phyloP scores from a whole-genome alignment of 1,140 invertebrate genomes.

The Drosophila mauritiana region DNA sequence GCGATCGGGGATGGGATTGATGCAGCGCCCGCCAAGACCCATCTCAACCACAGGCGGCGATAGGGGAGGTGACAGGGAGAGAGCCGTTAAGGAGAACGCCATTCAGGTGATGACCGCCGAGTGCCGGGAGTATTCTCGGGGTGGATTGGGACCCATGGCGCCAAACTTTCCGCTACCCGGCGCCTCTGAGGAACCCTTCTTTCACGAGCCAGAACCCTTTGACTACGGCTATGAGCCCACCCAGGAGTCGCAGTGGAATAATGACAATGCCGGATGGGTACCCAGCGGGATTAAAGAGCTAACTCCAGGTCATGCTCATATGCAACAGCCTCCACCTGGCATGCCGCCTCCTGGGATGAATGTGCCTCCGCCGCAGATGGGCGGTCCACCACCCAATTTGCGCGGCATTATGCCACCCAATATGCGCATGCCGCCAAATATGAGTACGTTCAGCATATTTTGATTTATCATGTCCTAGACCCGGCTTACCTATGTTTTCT shows the following conservation, averaged over 20 bases:
- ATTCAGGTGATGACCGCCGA: conserved; percentile 95
- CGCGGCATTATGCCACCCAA: conserved; percentile 77
- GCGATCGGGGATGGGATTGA: conserved; percentile 69
- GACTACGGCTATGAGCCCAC: conserved; percentile 90
- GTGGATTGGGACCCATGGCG: conserved; percentile 87
- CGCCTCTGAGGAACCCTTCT: conserved; percentile 86
- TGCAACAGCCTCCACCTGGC: conserved; percentile 75
- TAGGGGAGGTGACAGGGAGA: conserved; percentile 51
- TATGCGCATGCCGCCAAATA: conserved; percentile 75
- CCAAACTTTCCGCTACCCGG: conserved; percentile 86
- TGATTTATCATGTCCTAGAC: no score
- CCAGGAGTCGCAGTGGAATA: conserved; percentile 89
- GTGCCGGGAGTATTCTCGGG: conserved; percentile 92
- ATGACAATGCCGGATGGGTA: conserved; percentile 86
- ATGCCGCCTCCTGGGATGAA: conserved; percentile 84
- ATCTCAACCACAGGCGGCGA: conserved; percentile 57
- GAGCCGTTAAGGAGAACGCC: conserved; percentile 89
- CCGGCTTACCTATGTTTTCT: not conserved
- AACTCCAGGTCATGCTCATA: conserved; percentile 85
- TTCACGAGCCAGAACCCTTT: conserved; percentile 88
- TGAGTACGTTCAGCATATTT: conserved; percentile 43
- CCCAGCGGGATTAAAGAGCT: conserved; percentile 88
- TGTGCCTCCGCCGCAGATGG: conserved; percentile 82
- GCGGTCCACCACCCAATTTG: conserved; percentile 69
- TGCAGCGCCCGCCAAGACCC: conserved; percentile 69